These are phyloP conservation scores for Corythornis cristatus DNA, from an alignment of 2,113 vertebrate genomes.

Conservation along the genomic window DNA sequence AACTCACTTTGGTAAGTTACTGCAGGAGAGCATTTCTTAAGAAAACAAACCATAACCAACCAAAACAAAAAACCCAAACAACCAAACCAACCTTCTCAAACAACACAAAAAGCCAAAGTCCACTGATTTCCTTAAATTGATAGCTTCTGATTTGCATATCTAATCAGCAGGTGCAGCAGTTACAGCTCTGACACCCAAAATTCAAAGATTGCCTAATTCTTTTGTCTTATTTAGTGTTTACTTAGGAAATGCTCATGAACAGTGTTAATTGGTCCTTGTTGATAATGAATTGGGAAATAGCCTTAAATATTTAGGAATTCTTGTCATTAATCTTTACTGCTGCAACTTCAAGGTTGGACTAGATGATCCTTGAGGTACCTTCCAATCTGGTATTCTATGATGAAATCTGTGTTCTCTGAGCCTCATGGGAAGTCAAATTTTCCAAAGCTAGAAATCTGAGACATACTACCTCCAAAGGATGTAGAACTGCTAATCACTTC, in stretches of 20 bases:
- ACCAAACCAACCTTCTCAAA: not conserved
- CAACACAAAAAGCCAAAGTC: not conserved
- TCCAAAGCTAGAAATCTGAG: not conserved
- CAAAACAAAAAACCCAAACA: too few species aligned
- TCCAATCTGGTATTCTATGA: too few species aligned
- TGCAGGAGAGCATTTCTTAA: not conserved
- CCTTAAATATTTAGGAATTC: not conserved
- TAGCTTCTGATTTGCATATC: not conserved
- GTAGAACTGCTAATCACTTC: not conserved
- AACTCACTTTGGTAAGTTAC: not conserved
- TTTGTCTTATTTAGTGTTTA: not conserved
- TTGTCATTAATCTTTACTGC: not conserved
- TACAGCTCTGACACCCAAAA: not conserved
- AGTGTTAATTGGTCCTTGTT: not conserved
- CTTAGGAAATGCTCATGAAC: not conserved
- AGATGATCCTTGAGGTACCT: too few species aligned
- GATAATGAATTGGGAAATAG: not conserved
- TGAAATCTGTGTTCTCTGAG: not conserved
- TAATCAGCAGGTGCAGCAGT: not conserved
- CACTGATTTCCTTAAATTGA: not conserved
- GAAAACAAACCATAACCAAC: not conserved
- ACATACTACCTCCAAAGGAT: not conserved
- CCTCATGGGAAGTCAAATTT: not conserved
- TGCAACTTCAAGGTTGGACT: not conserved
- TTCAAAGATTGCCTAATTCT: not conserved